These are phyloP conservation scores for Orcinus orca DNA, from an alignment of 2,113 vertebrate species.

Conservation along the genomic window DNA sequence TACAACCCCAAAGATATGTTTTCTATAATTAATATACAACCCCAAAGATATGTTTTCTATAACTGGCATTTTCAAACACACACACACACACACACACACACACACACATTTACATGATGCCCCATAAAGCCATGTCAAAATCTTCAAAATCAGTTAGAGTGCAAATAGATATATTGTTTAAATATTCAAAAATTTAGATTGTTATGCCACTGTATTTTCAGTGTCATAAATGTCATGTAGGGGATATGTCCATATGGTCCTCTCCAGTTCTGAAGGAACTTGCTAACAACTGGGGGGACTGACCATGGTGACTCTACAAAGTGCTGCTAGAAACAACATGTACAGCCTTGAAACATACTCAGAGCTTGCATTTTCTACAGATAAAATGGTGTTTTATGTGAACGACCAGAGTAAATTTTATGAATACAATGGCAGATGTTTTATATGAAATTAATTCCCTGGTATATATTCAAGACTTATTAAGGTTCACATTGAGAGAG, in stretches of 20 bases:
- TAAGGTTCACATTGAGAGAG: neutral
- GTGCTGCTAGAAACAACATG: neutral
- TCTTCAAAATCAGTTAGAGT: neutral
- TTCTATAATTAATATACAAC: neutral
- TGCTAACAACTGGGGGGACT: rapidly evolving
- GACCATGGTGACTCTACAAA: rapidly evolving
- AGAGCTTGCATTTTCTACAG: neutral
- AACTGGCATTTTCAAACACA: neutral
- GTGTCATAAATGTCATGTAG: neutral
- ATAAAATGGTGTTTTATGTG: neutral
- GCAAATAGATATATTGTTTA: neutral
- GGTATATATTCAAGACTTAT: neutral
- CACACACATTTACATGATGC: neutral
- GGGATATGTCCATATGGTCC: rapidly evolving
- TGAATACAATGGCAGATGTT: neutral
- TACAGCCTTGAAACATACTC: neutral
- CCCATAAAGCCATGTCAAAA: neutral
- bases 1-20: neutral
- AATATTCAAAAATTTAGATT: neutral
- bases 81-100: too few relatives aligned
- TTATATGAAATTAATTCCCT: neutral
- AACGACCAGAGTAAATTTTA: neutral
- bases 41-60: neutral
- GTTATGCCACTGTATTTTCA: neutral
- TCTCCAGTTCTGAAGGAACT: too few relatives aligned